Percentiles rank a stretch among this genome's conserved stretches.
Conservation (phyloP, 2,888 invertebrate genomes). For the Zhuqinia jingwanae region DNA sequence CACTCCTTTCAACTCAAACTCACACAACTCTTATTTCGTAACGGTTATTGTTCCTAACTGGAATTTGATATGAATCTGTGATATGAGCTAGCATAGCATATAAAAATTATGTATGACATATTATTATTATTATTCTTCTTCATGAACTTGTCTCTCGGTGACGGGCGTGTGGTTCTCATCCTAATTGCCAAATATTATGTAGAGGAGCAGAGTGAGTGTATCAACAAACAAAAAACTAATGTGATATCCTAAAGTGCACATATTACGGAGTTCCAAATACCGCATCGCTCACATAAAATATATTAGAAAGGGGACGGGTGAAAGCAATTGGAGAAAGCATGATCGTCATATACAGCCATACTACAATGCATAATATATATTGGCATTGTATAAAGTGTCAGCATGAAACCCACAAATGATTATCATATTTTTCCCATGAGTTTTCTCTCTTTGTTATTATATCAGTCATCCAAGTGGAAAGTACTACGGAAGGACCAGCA, state of each 20-base stretch:
- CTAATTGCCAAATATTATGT: slow-evolving; percentile 22
- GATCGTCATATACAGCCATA: no score
- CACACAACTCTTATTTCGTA: neutral
- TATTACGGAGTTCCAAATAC: no score
- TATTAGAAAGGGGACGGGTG: no score
- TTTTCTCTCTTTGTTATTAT: slow-evolving; percentile 15
- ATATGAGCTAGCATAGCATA: no score
- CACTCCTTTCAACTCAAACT: neutral
- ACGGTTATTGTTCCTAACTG: slow-evolving; percentile 7
- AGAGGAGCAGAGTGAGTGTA: neutral
- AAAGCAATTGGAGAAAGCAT: no score
- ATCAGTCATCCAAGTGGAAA: slow-evolving; percentile 3
- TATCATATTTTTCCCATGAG: slow-evolving; percentile 53
- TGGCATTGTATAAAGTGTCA: slow-evolving; percentile 20
- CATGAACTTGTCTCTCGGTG: neutral
- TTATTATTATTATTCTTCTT: neutral
- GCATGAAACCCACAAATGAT: slow-evolving; percentile 37
- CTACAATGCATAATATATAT: neutral
- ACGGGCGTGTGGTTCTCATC: neutral
- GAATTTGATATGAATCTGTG: slow-evolving; percentile 3
- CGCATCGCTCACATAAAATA: no score
- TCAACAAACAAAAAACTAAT: no score
- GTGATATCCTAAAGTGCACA: no score
- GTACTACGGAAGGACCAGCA: neutral
- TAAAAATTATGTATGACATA: no score